Percentiles rank a stretch among this genome's conserved stretches.
phyloP scores from a whole-genome alignment of 2,113 vertebrate species.

The Corapipo altera region DNA sequence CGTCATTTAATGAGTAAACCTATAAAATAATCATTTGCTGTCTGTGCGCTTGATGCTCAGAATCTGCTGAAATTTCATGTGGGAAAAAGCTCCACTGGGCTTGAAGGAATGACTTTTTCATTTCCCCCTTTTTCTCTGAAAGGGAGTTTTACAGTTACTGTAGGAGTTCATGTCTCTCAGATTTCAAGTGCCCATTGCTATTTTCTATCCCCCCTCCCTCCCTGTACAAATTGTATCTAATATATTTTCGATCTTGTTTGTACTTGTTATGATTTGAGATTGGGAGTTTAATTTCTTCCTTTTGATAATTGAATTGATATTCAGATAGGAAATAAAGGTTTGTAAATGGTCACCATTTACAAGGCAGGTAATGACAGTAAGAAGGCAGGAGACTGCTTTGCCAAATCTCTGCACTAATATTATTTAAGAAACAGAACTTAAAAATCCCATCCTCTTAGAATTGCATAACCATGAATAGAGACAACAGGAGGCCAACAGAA shows the following conservation, averaged over 20 bases:
- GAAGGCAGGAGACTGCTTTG: background rate
- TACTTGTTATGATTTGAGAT: background rate
- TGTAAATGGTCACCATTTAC: background rate
- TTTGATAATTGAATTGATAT: background rate
- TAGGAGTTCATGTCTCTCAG: background rate
- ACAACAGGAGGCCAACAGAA: background rate
- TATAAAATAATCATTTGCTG: conserved; percentile 41
- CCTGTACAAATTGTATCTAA: background rate
- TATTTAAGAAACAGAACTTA: background rate
- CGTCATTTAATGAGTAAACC: conserved; percentile 7
- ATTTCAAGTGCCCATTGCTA: background rate
- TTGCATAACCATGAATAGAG: background rate
- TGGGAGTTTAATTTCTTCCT: background rate
- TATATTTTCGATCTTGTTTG: background rate
- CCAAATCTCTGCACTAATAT: background rate
- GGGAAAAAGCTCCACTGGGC: background rate
- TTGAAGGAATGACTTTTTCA: background rate
- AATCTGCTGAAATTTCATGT: background rate
- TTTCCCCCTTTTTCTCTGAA: background rate
- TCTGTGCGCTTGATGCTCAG: background rate
- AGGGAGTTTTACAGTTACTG: background rate
- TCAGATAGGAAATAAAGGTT: background rate
- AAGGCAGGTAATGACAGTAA: background rate
- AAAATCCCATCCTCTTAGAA: background rate
- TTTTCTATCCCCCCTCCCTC: background rate